Evolutionary conservation across 2,113 vertebrate species (phyloP).

Genomic region (Hippocampus barbouri): DNA sequence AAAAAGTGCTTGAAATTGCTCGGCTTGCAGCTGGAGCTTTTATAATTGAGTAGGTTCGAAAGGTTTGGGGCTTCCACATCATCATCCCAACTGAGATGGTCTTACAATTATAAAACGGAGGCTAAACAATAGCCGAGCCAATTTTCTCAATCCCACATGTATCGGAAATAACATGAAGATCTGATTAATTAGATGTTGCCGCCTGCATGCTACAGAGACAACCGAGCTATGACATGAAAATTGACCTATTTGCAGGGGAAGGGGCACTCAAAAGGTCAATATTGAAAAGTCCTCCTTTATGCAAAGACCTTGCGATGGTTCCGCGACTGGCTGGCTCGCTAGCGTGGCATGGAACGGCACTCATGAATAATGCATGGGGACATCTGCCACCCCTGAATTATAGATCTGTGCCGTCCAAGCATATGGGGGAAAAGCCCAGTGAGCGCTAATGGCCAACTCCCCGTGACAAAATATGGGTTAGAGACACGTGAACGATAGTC

Average conservation of each 20-base stretch:
- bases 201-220: slow-evolving; percentile 13
- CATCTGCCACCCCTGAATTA: slow-evolving; percentile 80
- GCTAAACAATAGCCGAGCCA: neutral
- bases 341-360: slow-evolving; percentile 56
- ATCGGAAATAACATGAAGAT: neutral
- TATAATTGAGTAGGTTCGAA: neutral
- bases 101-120: neutral
- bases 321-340: slow-evolving; percentile 52
- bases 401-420: slow-evolving; percentile 72
- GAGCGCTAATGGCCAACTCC: slow-evolving; percentile 70
- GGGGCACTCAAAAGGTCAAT: slow-evolving; percentile 51
- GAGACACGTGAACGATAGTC: slow-evolving; percentile 55
- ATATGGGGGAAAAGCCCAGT: slow-evolving; percentile 69
- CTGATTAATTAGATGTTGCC: neutral
- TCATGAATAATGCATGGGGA: slow-evolving; percentile 75
- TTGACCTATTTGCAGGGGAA: slow-evolving; percentile 5
- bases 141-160: slow-evolving; percentile 7
- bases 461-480: slow-evolving; percentile 66
- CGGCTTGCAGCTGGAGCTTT: neutral
- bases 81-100: neutral
- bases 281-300: slow-evolving; percentile 49
- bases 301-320: slow-evolving; percentile 52
- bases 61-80: neutral
- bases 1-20: neutral
- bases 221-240: slow-evolving; percentile 1